Evolutionary conservation across 1,140 invertebrate genomes (phyloP).

Genomic region (Araneus ventricosus): DNA sequence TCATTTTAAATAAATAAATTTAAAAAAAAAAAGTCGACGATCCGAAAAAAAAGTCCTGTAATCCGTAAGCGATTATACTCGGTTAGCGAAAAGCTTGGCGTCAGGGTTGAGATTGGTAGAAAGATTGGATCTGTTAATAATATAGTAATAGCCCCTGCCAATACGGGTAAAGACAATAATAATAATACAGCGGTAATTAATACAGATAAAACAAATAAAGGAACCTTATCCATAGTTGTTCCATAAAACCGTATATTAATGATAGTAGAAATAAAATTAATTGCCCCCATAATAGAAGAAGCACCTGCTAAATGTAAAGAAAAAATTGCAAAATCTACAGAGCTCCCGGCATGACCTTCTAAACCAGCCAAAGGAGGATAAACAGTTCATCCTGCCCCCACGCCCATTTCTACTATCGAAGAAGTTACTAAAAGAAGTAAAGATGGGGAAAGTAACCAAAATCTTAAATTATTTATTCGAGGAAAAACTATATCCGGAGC

Average conservation of each 20-base stretch:
- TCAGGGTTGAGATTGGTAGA: too few relatives aligned
- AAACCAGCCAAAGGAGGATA: constrained; percentile 84
- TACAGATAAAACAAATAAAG: constrained; percentile 75
- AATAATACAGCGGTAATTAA: constrained; percentile 77
- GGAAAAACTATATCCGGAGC: constrained; percentile 88
- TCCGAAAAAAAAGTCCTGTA: too few relatives aligned
- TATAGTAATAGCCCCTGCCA: constrained; percentile 83
- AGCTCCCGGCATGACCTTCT: constrained; percentile 83
- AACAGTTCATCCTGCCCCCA: too few relatives aligned
- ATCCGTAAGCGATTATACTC: too few relatives aligned
- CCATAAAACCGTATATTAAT: constrained; percentile 79
- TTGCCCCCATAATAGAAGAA: constrained; percentile 83
- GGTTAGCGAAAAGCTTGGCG: too few relatives aligned
- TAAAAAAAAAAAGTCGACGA: too few relatives aligned
- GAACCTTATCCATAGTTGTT: background rate
- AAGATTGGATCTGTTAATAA: background rate
- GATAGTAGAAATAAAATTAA: constrained; percentile 84
- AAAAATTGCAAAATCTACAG: constrained; percentile 79
- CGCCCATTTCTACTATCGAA: constrained; percentile 83
- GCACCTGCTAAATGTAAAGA: too few relatives aligned
- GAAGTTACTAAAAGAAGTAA: constrained; percentile 83
- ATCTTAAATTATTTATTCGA: constrained; percentile 89
- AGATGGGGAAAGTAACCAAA: constrained; percentile 86
- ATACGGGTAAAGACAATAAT: constrained; percentile 78
- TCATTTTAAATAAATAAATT: too few relatives aligned